phyloP scores from a whole-genome alignment of 1,140 invertebrate species.

The Calephelis nemesis region DNA sequence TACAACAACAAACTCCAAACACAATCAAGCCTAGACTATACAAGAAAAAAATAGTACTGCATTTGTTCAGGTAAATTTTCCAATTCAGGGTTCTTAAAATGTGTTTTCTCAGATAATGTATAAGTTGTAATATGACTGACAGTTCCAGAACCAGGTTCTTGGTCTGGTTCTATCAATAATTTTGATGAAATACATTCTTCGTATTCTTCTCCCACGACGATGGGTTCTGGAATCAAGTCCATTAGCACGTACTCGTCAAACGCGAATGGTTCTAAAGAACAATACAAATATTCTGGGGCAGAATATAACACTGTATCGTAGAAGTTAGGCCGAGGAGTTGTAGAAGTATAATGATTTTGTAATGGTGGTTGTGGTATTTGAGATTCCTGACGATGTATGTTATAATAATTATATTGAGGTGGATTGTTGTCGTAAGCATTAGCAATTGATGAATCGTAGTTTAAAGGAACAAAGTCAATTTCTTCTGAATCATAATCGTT shows the following conservation, averaged over 20 bases:
- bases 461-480: background rate
- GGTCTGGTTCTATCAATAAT: slow-evolving; percentile 50
- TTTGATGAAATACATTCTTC: slow-evolving; percentile 66
- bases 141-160: slow-evolving; percentile 53
- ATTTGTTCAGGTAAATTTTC: slow-evolving; percentile 67
- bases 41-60: slow-evolving; percentile 67
- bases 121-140: slow-evolving; percentile 69
- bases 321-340: slow-evolving; percentile 49
- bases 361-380: slow-evolving; percentile 43
- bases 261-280: slow-evolving; percentile 43
- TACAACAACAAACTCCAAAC: slow-evolving; percentile 23
- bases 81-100: slow-evolving; percentile 59
- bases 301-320: slow-evolving; percentile 49
- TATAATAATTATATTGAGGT: slow-evolving; percentile 36
- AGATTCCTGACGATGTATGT: slow-evolving; percentile 42
- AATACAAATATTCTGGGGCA: slow-evolving; percentile 49
- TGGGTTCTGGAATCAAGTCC: slow-evolving; percentile 47
- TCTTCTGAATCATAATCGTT: slow-evolving; percentile 24
- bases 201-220: slow-evolving; percentile 60
- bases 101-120: slow-evolving; percentile 60
- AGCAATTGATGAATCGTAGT: background rate
- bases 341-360: slow-evolving; percentile 35
- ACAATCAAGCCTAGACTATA: slow-evolving; percentile 35
- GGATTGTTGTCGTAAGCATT: slow-evolving; percentile 1
- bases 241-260: slow-evolving; percentile 35